These are phyloP conservation scores for Gymnorhina tibicen DNA, from an alignment of 2,113 vertebrate species.

Conservation along the genomic window DNA sequence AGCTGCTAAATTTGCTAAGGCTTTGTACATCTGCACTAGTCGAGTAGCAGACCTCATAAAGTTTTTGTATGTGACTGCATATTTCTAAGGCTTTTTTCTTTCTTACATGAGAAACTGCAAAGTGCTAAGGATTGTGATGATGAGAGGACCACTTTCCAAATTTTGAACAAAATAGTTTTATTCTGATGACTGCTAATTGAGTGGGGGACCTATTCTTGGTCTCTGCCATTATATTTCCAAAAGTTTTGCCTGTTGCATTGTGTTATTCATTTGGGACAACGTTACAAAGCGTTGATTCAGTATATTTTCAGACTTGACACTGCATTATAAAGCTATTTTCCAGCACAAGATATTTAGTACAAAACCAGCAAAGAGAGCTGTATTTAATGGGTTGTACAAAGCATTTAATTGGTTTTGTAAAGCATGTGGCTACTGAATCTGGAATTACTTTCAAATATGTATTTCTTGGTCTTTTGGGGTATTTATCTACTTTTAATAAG, in stretches of 20 bases:
- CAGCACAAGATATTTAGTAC: background rate
- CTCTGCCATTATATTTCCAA: background rate
- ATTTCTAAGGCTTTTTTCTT: background rate
- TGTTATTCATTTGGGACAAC: background rate
- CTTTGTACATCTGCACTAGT: background rate
- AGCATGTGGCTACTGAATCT: slow-evolving; percentile 6
- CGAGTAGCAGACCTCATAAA: background rate
- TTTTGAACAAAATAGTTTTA: background rate
- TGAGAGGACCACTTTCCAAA: background rate
- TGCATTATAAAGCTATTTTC: background rate
- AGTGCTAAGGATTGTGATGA: background rate
- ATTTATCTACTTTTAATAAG: background rate
- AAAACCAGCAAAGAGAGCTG: slow-evolving; percentile 2
- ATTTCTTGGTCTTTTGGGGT: background rate
- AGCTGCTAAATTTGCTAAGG: background rate
- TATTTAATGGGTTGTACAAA: background rate
- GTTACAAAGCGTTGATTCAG: slow-evolving; percentile 39
- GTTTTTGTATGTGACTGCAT: background rate
- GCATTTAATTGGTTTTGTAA: slow-evolving; percentile 18
- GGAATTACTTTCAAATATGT: background rate
- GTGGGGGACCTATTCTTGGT: background rate
- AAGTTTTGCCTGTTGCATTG: background rate
- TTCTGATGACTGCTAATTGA: background rate
- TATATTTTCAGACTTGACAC: background rate
- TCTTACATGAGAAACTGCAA: background rate